Conservation (phyloP, 2,888 invertebrate species). For the Caradrina kadenii region DNA sequence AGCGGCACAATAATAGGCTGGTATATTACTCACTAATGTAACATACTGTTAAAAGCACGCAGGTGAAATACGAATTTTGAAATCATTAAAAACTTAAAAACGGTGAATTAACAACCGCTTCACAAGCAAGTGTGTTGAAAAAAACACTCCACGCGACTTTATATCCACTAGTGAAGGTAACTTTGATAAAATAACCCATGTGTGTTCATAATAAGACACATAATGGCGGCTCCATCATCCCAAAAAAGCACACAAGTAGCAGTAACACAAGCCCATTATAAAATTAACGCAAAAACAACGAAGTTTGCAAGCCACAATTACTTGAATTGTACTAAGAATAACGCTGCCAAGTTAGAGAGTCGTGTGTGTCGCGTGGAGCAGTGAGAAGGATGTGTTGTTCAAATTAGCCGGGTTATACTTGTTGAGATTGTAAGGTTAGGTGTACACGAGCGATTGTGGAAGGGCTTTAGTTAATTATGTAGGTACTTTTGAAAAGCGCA, state of each 20-base stretch:
- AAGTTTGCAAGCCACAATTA: constrained; percentile 38
- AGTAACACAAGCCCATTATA: constrained; percentile 16
- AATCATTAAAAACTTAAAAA: no score
- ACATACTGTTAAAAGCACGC: no score
- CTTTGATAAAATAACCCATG: no score
- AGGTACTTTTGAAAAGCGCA: no score
- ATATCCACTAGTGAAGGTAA: no score
- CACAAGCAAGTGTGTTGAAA: no score
- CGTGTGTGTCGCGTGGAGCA: neutral
- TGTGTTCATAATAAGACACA: neutral
- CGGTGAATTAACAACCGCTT: no score
- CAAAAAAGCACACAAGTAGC: neutral
- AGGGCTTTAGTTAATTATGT: no score
- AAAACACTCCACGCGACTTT: no score
- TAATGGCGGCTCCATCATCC: constrained; percentile 1
- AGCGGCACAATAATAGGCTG: no score
- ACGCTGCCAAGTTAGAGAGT: constrained; percentile 6
- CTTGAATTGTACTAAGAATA: constrained; percentile 1
- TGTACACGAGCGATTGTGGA: neutral
- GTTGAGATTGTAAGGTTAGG: constrained; percentile 29
- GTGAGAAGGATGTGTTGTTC: neutral
- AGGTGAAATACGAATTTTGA: no score
- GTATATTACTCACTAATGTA: no score
- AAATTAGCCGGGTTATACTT: constrained; percentile 33
- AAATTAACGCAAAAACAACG: constrained; percentile 42